Evolutionary conservation across 2,888 invertebrate species (phyloP).

Genomic region (Philereme transversata): DNA sequence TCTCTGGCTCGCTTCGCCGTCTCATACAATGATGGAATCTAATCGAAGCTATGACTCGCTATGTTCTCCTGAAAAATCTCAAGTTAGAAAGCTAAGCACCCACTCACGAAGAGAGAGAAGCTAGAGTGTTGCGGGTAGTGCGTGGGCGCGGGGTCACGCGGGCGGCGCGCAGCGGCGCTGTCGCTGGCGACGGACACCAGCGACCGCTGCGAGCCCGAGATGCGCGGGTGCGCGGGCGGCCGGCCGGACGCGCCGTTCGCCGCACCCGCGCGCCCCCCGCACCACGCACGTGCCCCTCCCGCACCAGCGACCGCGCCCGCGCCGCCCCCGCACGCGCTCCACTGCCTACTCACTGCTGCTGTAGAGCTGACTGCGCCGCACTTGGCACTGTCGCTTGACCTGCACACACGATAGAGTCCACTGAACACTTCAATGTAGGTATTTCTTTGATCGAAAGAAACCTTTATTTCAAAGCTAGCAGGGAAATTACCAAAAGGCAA

Average conservation of each 20-base stretch:
- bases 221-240: conserved; percentile 60
- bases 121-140: conserved; percentile 72
- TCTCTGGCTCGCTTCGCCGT: no score
- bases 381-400: conserved; percentile 88
- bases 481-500: background rate
- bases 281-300: conserved; percentile 48
- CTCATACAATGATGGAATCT: background rate
- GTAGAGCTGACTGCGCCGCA: conserved; percentile 82
- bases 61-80: conserved; percentile 32
- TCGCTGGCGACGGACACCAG: conserved; percentile 81
- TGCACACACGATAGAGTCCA: conserved; percentile 48
- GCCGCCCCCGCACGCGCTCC: conserved; percentile 76
- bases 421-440: background rate
- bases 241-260: conserved; percentile 56
- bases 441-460: background rate
- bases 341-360: conserved; percentile 84
- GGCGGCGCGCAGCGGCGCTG: conserved; percentile 75
- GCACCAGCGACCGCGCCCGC: conserved; percentile 47
- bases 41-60: no score
- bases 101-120: conserved; percentile 83
- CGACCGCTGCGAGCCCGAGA: conserved; percentile 74
- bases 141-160: conserved; percentile 69
- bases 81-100: conserved; percentile 82
- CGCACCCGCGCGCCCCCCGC: conserved; percentile 34
- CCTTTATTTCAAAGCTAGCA: background rate